Conservation (phyloP, 2,113 vertebrate genomes). For the Halcyon malimbica region DNA sequence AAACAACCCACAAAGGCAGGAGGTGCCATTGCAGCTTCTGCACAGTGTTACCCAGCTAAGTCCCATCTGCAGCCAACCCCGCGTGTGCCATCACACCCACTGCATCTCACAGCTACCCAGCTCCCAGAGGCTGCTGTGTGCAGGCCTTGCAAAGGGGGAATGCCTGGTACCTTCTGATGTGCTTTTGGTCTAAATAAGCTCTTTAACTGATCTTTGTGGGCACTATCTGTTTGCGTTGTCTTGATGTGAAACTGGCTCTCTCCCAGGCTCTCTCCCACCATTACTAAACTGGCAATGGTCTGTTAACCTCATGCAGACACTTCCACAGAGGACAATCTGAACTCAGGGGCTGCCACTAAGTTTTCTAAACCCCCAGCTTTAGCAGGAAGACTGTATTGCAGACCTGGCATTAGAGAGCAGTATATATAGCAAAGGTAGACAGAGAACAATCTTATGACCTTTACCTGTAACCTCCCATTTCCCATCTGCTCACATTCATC, state of each 20-base stretch:
- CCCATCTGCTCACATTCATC: fast-evolving
- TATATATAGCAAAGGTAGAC: fast-evolving
- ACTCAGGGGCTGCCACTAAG: neutral
- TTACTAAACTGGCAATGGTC: neutral
- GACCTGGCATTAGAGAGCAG: neutral
- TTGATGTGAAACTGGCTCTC: neutral
- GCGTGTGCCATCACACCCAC: fast-evolving
- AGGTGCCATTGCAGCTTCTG: neutral
- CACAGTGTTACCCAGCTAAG: fast-evolving
- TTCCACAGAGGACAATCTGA: neutral
- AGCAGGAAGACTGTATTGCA: neutral
- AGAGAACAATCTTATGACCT: neutral
- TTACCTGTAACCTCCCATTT: neutral
- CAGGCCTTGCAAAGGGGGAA: fast-evolving
- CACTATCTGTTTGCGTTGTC: neutral
- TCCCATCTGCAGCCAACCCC: neutral
- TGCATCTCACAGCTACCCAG: fast-evolving
- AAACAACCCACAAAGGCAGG: neutral
- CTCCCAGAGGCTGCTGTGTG: neutral
- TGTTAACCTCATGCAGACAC: neutral
- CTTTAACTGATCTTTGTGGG: too few relatives aligned
- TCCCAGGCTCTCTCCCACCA: neutral
- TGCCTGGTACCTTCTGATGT: fast-evolving
- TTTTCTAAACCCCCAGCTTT: neutral
- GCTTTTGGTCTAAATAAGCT: neutral